Base-by-base conservation (phyloP, 2,888 invertebrate species). In the Charanyca ferruginea region DNA sequence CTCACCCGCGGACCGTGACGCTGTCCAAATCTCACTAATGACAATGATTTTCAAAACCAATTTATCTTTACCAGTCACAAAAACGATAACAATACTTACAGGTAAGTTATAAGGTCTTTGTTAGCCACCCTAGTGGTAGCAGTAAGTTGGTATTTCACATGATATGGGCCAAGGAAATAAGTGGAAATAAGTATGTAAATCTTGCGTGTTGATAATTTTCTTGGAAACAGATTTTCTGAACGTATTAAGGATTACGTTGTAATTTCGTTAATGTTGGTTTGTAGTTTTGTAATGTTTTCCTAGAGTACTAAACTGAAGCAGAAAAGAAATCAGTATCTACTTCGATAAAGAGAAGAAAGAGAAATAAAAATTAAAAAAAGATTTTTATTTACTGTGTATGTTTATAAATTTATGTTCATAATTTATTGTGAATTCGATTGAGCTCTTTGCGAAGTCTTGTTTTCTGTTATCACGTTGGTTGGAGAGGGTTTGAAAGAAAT, bases 11-110 rank as follows among this genome's bases (percentile, higher is more conserved):
- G 81, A 88, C 87, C 92, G 90, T 90, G 87, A 91, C 91, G 86
- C 79, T 85, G 89, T 91, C 91, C 91, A 90, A 92, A 92, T 87
- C 83, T 73, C 79, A 85, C 87, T 90, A 91, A 91, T 91, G 87
- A 85, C 89, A 82, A 87, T 86, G 84, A 89, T 87, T 88, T 79
- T 18, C 16, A n/a, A 67, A 76, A 68, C 73, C 54, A 72, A 9
- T 38, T 60, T 52, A 66, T 13, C 4, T n/a, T 38, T 61, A 52
- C 44, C 20, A 35, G 5, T 25, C n/a, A 1, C 0, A 20, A 55
- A 66, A 18, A 16, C 1, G 4, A 64, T 16, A 48, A 8, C 20
- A 13, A 13, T 2, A 49, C 9, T 51, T 62, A 58, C 61, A 0
- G 1, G 0, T 0, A 0, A n/a, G n/a, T n/a, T n/a, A 3, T 73